Evolutionary conservation across 1,140 invertebrate species (phyloP).

Genomic region (Doryteuthis pealeii): DNA sequence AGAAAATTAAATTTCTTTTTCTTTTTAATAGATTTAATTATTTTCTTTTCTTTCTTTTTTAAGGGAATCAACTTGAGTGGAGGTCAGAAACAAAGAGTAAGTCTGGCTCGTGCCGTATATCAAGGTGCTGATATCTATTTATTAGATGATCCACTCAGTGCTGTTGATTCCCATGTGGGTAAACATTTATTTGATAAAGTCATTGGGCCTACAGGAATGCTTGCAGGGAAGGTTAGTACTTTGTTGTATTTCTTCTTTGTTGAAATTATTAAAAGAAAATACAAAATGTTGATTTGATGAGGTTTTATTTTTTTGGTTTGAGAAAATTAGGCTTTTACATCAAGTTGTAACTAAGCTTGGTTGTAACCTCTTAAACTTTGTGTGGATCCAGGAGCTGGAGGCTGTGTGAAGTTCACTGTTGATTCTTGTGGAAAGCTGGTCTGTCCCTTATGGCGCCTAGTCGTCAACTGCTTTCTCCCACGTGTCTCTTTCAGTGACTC

Average conservation of each 20-base stretch:
- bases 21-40: too few relatives aligned
- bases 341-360: too few relatives aligned
- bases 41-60: constrained; percentile 7
- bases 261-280: too few relatives aligned
- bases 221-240: constrained; percentile 59
- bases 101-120: constrained; percentile 62
- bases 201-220: constrained; percentile 64
- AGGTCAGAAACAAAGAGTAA: constrained; percentile 64
- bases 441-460: too few relatives aligned
- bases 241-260: not conserved
- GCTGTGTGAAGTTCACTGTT: too few relatives aligned
- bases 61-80: constrained; percentile 61
- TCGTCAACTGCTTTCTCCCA: too few relatives aligned
- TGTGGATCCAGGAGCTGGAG: not conserved
- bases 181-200: constrained; percentile 60
- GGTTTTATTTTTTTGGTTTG: too few relatives aligned
- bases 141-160: constrained; percentile 67
- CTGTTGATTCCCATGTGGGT: constrained; percentile 64
- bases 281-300: too few relatives aligned
- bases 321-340: too few relatives aligned
- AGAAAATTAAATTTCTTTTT: too few relatives aligned
- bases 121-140: constrained; percentile 71
- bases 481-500: too few relatives aligned
- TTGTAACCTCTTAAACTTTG: too few relatives aligned
- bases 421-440: not conserved